Evolutionary conservation across 2,113 vertebrate species (phyloP), one percentile per base, ranked within the genome.

Genomic region (Hyla sarda): DNA sequence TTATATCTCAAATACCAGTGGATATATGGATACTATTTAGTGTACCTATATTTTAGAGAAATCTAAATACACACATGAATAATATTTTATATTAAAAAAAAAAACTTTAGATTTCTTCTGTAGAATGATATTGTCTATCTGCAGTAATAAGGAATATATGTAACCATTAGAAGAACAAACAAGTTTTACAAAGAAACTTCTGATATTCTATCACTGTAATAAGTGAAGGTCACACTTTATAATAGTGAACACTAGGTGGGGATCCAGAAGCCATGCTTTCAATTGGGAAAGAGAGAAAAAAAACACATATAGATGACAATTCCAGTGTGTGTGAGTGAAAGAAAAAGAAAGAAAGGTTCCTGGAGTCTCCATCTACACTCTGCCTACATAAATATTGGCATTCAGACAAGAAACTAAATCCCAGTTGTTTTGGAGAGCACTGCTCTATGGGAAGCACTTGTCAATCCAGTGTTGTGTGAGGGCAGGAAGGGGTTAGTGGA

Each of bases 161-260:
- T 5, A 28, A 5, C 1, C 14, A 60, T 12, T 65, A 28, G 2
- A 65, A 12, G 2, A 30, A 65, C 60, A 71, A 10, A 16, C 41
- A 34, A 19, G 65, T 41, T 10, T 37, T 11, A 21, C 17, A 71
- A 21, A 37, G 5, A 7, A 34, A 69, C 65, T 69, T 32, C 19
- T 67, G 30, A 37, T 37, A 71, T 71, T 11, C 23, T 37, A n/a
- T 9, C 17, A 37, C 32, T 71, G 11, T 17, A 37, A 71, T 21
- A 88, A 90, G 93, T 62, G 17, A 48, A 62, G 25, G 19, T 52
- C 62, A 72, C 84, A 45, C 48, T 56, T 58, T 86, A 95, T 93
- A 93, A 93, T 91, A 96, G 91, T 88, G 96, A 98, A 98, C 97
- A 95, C 96, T 97, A 98, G 96, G 96, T 97, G 96, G 96, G 95